These are phyloP conservation scores for Drosophila yooni DNA, from an alignment of 2,888 invertebrate genomes.

Conservation along the genomic window DNA sequence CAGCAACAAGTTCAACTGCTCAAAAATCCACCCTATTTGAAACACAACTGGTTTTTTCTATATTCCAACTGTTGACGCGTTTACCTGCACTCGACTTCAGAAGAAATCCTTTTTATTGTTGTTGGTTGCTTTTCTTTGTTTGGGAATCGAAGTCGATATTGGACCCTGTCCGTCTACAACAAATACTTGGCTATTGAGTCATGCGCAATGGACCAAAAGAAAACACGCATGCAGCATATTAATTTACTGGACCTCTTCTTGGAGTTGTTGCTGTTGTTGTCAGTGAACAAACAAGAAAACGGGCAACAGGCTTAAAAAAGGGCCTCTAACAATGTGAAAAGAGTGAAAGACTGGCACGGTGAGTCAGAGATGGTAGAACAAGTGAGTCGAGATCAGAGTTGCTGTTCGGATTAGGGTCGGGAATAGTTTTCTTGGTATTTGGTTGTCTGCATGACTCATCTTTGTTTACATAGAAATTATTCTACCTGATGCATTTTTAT, in stretches of 20 bases:
- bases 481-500: constrained; percentile 70
- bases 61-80: neutral
- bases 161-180: constrained; percentile 62
- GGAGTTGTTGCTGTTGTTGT: constrained; percentile 21
- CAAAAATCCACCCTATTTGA: constrained; percentile 1
- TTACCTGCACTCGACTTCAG: constrained; percentile 45
- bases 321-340: constrained; percentile 15
- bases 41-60: constrained; percentile 13
- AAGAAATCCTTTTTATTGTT: constrained; percentile 31
- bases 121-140: constrained; percentile 33
- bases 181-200: constrained; percentile 63
- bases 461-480: constrained; percentile 75
- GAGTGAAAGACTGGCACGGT: constrained; percentile 16
- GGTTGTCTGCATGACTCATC: constrained; percentile 59
- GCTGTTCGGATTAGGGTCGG: constrained; percentile 45
- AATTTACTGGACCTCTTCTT: constrained; percentile 62
- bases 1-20: constrained; percentile 11
- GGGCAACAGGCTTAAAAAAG: constrained; percentile 40
- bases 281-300: constrained; percentile 61
- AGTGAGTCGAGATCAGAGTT: constrained; percentile 40
- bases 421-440: constrained; percentile 45
- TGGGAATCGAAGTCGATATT: constrained; percentile 4
- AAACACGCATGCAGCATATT: constrained; percentile 72
- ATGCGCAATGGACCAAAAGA: constrained; percentile 74
- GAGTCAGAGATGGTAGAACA: constrained; percentile 14